Conservation (phyloP, 2,113 vertebrate genomes). For the Heterotis niloticus region DNA sequence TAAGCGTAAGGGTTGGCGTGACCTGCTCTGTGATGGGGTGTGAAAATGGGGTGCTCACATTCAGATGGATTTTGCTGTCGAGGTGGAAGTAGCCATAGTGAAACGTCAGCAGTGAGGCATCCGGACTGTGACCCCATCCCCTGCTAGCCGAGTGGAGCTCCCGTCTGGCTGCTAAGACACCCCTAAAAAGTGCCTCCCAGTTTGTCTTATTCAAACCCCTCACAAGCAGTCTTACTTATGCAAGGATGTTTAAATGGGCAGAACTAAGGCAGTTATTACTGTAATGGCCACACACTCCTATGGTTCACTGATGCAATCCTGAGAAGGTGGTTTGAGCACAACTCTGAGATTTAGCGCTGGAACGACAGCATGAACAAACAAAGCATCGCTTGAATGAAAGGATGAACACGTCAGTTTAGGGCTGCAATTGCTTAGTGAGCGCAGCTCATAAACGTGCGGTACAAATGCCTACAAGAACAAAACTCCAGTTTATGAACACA, state of each 20-base stretch:
- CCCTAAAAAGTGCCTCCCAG: not conserved
- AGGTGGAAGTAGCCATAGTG: not conserved
- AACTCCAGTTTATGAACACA: no score
- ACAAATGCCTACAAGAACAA: not conserved
- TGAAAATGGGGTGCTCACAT: constrained; percentile 1
- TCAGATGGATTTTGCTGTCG: not conserved
- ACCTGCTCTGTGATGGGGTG: not conserved
- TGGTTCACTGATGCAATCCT: not conserved
- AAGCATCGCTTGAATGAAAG: no score
- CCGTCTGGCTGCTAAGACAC: not conserved
- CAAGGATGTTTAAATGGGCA: not conserved
- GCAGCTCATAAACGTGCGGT: not conserved
- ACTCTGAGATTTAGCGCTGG: not conserved
- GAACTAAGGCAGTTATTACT: not conserved
- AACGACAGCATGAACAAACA: not conserved
- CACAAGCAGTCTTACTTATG: not conserved
- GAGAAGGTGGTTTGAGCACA: not conserved
- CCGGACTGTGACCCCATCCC: no score
- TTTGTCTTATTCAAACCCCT: not conserved
- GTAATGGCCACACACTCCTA: not conserved
- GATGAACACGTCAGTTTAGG: not conserved
- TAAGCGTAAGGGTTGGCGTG: constrained; percentile 6
- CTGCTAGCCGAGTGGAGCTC: no score
- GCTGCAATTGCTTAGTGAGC: not conserved
- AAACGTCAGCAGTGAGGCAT: not conserved